phyloP scores from a whole-genome alignment of 2,888 invertebrate genomes.

The Noctua janthina region DNA sequence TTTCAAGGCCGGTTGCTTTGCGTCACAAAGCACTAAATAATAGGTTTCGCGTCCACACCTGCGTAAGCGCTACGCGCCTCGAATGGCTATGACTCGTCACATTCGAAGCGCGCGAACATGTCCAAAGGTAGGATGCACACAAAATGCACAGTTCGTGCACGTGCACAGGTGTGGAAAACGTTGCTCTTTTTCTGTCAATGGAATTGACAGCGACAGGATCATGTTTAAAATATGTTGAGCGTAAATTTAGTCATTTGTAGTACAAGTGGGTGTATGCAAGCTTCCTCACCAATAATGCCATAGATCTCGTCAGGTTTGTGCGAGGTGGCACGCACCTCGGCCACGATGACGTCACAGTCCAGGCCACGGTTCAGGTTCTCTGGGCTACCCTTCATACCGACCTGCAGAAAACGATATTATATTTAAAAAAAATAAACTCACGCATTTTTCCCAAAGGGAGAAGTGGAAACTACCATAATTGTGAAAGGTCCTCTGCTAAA shows the following conservation, averaged over 20 bases:
- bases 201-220: neutral
- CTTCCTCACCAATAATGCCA: slow-evolving; percentile 94
- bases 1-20: neutral
- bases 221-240: neutral
- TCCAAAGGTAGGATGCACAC: too few relatives aligned
- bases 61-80: neutral
- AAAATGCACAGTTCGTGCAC: too few relatives aligned
- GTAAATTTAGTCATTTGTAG: neutral
- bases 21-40: too few relatives aligned
- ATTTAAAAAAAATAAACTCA: neutral
- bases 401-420: slow-evolving; percentile 80
- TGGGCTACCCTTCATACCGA: slow-evolving; percentile 99
- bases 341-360: slow-evolving; percentile 99
- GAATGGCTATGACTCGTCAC: neutral
- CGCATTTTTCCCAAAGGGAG: neutral
- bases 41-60: neutral
- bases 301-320: slow-evolving; percentile 99
- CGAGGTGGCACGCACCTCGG: slow-evolving; percentile 99
- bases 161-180: too few relatives aligned
- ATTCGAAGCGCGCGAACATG: neutral
- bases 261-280: neutral
- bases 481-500: neutral
- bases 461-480: neutral
- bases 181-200: too few relatives aligned
- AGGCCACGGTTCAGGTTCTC: slow-evolving; percentile 97